Percentiles rank a stretch among this genome's conserved stretches.
These are phyloP conservation scores for Chelonia mydas DNA, from an alignment of 2,797 vertebrate genomes.

Conservation along the genomic window DNA sequence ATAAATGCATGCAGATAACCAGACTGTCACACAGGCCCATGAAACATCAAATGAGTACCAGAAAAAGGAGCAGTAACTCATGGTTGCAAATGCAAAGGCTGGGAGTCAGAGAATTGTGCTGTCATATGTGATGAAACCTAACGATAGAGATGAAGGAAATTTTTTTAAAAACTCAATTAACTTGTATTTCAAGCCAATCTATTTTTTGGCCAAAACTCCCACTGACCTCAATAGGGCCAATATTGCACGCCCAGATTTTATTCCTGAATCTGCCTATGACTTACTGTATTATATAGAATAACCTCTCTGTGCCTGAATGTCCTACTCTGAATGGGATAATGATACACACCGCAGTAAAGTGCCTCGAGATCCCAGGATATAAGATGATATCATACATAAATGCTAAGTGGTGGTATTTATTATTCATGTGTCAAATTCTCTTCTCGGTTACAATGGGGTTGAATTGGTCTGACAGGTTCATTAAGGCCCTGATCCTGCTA, in stretches of 20 bases:
- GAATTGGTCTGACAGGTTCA: background rate
- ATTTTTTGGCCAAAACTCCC: background rate
- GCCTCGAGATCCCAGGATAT: background rate
- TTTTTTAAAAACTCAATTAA: no score
- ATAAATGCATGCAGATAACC: background rate
- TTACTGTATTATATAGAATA: background rate
- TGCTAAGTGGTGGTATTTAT: accelerated
- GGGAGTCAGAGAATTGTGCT: background rate
- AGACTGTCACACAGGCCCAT: background rate
- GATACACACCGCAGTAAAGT: background rate
- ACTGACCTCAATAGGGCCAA: background rate
- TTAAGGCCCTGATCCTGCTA: background rate
- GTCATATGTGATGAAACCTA: background rate
- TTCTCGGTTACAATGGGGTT: background rate
- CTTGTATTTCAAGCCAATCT: background rate
- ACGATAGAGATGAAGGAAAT: background rate
- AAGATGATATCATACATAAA: background rate
- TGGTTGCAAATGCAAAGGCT: background rate
- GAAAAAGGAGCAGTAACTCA: background rate
- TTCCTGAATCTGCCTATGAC: accelerated
- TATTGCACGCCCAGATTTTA: background rate
- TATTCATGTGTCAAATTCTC: accelerated
- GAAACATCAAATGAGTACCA: background rate
- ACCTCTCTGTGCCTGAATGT: background rate
- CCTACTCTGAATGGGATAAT: background rate